These are phyloP conservation scores for Amazona guildingii DNA, from an alignment of 2,113 vertebrate genomes.

Conservation along the genomic window DNA sequence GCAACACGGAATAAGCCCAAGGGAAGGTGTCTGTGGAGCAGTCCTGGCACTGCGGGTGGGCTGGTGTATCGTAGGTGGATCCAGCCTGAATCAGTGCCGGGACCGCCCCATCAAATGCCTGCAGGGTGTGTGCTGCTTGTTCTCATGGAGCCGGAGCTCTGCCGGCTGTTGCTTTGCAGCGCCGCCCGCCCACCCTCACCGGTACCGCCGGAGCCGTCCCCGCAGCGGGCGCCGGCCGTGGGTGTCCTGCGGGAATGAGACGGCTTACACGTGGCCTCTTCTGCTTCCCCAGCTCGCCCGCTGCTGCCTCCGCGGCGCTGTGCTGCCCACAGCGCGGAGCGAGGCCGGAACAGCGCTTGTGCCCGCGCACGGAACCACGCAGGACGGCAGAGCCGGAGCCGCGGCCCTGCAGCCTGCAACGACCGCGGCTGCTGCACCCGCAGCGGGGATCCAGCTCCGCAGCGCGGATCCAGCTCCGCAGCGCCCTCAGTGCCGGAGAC, in stretches of 20 bases:
- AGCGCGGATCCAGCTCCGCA: not conserved
- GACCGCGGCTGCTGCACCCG: rapidly evolving
- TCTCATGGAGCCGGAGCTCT: not conserved
- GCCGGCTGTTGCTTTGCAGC: not conserved
- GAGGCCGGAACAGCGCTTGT: rapidly evolving
- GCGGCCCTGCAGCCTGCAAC: not conserved
- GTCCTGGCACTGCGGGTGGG: not conserved
- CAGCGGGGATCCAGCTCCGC: not conserved
- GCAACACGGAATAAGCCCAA: rapidly evolving
- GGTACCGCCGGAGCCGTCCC: rapidly evolving
- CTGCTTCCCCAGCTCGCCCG: rapidly evolving
- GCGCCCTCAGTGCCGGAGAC: rapidly evolving
- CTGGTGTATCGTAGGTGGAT: not conserved
- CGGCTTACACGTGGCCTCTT: too few species aligned
- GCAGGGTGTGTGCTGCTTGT: not conserved
- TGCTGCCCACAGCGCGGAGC: not conserved
- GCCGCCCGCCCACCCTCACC: not conserved
- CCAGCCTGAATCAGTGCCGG: not conserved
- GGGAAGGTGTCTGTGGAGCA: rapidly evolving
- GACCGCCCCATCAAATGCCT: not conserved
- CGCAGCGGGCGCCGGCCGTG: rapidly evolving
- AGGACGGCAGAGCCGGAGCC: not conserved
- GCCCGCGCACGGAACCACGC: not conserved
- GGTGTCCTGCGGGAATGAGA: rapidly evolving
- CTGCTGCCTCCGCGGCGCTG: not conserved